These are phyloP conservation scores for Ectemnius continuus DNA, from an alignment of 2,888 invertebrate species.

Conservation along the genomic window DNA sequence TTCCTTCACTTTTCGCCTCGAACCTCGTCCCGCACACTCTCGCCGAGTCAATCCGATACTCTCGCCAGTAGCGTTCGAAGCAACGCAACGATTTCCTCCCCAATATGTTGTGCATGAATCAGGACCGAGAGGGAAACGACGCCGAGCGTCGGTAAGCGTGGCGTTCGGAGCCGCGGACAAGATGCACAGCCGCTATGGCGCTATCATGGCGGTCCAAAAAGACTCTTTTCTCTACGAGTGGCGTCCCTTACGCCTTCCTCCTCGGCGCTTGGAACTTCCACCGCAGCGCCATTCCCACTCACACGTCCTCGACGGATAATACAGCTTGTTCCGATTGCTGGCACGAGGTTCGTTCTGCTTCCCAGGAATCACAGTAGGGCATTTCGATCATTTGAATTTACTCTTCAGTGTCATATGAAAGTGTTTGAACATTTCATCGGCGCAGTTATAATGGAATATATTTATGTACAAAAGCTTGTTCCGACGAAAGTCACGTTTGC, in stretches of 20 bases:
- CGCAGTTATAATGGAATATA: too few relatives aligned
- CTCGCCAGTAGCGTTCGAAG: slow-evolving; percentile 12
- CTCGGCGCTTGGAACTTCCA: slow-evolving; percentile 58
- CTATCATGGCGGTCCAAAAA: slow-evolving; percentile 61
- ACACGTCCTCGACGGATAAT: background rate
- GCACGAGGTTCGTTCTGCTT: too few relatives aligned
- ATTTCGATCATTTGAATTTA: too few relatives aligned
- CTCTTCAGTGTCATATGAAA: too few relatives aligned
- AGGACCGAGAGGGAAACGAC: slow-evolving; percentile 59
- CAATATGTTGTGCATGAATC: slow-evolving; percentile 43
- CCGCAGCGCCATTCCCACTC: slow-evolving; percentile 60
- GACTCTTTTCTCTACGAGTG: slow-evolving; percentile 60
- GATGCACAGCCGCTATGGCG: slow-evolving; percentile 72
- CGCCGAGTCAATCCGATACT: background rate
- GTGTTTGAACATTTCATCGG: too few relatives aligned
- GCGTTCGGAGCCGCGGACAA: slow-evolving; percentile 65
- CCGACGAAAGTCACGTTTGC: too few relatives aligned
- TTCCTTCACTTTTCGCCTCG: background rate
- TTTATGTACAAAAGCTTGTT: too few relatives aligned
- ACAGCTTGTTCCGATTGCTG: too few relatives aligned
- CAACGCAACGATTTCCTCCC: background rate
- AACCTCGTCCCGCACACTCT: background rate
- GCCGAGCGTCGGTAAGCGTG: slow-evolving; percentile 77
- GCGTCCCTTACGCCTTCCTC: slow-evolving; percentile 55
- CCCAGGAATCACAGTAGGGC: too few relatives aligned